Percentiles rank a stretch among this genome's conserved stretches.
These are phyloP conservation scores for Mesoligia furuncula DNA, from an alignment of 2,888 invertebrate species.

Conservation along the genomic window DNA sequence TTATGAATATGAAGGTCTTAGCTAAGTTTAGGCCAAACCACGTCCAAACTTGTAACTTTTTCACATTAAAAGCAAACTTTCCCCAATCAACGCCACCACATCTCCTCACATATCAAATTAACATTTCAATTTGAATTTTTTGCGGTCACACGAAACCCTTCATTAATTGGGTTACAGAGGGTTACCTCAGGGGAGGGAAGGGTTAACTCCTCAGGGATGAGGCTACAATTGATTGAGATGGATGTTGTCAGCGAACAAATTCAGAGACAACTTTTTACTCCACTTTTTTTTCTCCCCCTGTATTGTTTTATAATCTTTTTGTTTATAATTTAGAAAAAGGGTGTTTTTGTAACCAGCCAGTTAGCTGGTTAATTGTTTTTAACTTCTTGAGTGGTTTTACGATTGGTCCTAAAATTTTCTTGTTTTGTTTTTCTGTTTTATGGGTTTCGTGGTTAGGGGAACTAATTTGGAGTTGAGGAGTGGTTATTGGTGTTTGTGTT, in stretches of 20 bases:
- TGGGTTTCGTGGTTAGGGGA: constrained; percentile 48
- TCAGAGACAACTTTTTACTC: constrained; percentile 81
- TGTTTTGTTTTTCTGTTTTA: constrained; percentile 66
- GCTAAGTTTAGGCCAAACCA: neutral
- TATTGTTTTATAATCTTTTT: constrained; percentile 70
- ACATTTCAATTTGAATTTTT: constrained; percentile 88
- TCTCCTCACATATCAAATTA: constrained; percentile 78
- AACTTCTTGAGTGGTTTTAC: constrained; percentile 83
- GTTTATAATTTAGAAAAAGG: constrained; percentile 68
- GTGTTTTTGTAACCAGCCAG: constrained; percentile 76
- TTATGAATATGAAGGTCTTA: neutral
- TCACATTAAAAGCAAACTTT: constrained; percentile 29
- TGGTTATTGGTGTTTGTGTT: constrained; percentile 46
- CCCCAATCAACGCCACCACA: constrained; percentile 45
- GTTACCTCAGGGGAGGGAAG: constrained; percentile 84
- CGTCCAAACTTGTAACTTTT: neutral
- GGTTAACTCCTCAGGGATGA: constrained; percentile 86
- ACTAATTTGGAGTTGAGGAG: constrained; percentile 42
- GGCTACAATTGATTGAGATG: constrained; percentile 88
- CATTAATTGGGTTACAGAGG: constrained; percentile 89
- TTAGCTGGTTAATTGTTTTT: constrained; percentile 81
- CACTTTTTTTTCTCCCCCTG: constrained; percentile 67
- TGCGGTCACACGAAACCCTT: constrained; percentile 83
- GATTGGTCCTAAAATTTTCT: constrained; percentile 72
- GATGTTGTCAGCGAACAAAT: constrained; percentile 88